phyloP scores from a whole-genome alignment of 2,113 vertebrate species.

The Sapajus apella region DNA sequence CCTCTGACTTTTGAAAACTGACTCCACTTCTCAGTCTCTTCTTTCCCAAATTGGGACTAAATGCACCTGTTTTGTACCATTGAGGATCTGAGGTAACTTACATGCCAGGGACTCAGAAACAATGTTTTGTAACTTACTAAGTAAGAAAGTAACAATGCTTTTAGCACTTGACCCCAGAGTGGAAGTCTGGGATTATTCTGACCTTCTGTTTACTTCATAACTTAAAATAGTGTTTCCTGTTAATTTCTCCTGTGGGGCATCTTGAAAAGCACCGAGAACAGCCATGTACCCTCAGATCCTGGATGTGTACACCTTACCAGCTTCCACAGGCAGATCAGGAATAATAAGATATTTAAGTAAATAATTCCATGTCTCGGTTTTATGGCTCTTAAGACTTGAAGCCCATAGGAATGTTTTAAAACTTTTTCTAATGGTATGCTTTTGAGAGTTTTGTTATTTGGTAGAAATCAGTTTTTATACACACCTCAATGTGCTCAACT shows the following conservation, averaged over 20 bases:
- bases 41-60: not conserved
- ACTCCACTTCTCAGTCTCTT: not conserved
- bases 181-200: not conserved
- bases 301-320: not conserved
- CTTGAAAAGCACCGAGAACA: not conserved
- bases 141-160: not conserved
- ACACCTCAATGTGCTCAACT: not conserved
- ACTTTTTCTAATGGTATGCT: not conserved
- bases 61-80: not conserved
- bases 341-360: not conserved
- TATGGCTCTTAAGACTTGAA: not conserved
- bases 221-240: not conserved
- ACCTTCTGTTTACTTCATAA: not conserved
- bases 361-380: not conserved
- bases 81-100: not conserved
- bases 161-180: not conserved
- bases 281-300: accelerated
- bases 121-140: not conserved
- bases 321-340: not conserved
- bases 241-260: accelerated
- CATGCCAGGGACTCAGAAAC: not conserved
- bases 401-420: not conserved
- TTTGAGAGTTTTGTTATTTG: not conserved
- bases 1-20: not conserved
- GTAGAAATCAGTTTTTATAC: not conserved